Evolutionary conservation across 2,888 invertebrate species (phyloP).

Genomic region (Bhutanitis thaidina): DNA sequence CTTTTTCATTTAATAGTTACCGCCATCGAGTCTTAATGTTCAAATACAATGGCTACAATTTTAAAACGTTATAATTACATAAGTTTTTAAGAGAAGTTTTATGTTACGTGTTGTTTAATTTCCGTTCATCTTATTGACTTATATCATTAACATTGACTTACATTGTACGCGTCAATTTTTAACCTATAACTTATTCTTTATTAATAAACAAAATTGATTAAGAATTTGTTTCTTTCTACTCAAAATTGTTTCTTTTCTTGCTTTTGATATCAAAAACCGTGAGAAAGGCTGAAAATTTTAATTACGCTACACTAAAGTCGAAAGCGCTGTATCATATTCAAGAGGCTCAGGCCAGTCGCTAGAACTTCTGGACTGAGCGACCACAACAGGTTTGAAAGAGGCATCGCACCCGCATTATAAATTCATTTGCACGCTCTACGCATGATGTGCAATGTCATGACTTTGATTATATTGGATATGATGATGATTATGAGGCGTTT

Average conservation of each 20-base stretch:
- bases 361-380: constrained; percentile 11
- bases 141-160: no score
- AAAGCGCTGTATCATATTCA: constrained; percentile 14
- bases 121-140: no score
- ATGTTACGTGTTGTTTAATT: background rate
- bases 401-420: constrained; percentile 49
- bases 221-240: no score
- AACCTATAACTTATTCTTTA: no score
- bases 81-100: background rate
- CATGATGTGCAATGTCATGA: constrained; percentile 59
- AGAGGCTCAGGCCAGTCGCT: constrained; percentile 1
- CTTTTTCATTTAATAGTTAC: constrained; percentile 5
- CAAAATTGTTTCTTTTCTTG: no score
- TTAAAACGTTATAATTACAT: constrained; percentile 6
- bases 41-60: background rate
- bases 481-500: constrained; percentile 54
- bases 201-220: no score
- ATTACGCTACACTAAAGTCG: constrained; percentile 1
- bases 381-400: constrained; percentile 20
- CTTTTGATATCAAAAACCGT: background rate
- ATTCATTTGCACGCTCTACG: constrained; percentile 58
- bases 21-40: background rate
- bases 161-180: no score
- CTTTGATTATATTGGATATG: constrained; percentile 58
- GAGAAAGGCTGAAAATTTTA: constrained; percentile 13